phyloP scores from a whole-genome alignment of 1,140 invertebrate genomes.

The Hyles vespertilio region DNA sequence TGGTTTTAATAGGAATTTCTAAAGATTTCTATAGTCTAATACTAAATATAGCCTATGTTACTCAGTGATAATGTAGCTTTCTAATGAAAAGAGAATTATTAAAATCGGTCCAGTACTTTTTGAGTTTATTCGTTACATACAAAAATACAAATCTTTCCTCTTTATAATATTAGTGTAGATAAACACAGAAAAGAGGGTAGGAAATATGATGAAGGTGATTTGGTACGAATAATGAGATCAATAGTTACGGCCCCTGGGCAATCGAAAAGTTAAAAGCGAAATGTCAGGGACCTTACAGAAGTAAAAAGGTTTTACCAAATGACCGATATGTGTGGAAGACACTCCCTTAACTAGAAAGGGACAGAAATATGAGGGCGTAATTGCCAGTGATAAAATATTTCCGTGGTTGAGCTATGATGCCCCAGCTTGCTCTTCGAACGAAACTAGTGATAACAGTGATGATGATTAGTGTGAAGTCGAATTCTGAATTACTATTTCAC shows the following conservation, averaged over 20 bases:
- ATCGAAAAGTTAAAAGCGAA: slow-evolving; percentile 26
- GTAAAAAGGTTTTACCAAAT: slow-evolving; percentile 23
- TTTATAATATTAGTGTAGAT: no score
- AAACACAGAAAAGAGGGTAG: slow-evolving; percentile 16
- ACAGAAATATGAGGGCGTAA: slow-evolving; percentile 16
- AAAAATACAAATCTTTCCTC: no score
- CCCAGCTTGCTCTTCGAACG: slow-evolving; percentile 14
- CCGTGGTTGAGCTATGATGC: slow-evolving; percentile 28
- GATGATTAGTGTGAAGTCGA: neutral
- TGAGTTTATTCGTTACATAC: no score
- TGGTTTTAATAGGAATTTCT: no score
- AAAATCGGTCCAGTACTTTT: no score
- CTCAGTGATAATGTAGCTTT: no score
- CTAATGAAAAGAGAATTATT: no score
- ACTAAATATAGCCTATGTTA: no score
- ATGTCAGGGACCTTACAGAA: slow-evolving; percentile 26
- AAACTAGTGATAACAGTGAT: slow-evolving; percentile 4
- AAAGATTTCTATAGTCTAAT: no score
- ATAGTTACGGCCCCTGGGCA: slow-evolving; percentile 15
- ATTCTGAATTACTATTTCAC: no score
- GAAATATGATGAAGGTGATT: no score
- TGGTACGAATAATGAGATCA: slow-evolving; percentile 20
- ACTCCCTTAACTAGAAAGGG: slow-evolving; percentile 18
- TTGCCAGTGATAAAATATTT: slow-evolving; percentile 26
- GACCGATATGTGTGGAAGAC: slow-evolving; percentile 20